Conservation (phyloP, 2,888 invertebrate genomes). For the Cylloceria caligata region DNA sequence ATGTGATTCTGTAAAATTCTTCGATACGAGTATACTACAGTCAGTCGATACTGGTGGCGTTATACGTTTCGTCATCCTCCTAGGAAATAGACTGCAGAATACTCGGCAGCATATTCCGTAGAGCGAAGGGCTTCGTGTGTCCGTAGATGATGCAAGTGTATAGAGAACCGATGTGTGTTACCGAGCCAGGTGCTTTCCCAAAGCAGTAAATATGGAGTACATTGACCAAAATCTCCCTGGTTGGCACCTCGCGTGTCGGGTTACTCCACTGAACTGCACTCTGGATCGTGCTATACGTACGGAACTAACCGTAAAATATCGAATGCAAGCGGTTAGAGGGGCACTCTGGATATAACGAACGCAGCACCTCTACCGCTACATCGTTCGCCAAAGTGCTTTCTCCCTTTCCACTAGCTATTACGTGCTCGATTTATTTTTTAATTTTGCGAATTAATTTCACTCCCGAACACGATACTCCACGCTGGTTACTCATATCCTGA, state of each 20-base stretch:
- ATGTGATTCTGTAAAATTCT: no score
- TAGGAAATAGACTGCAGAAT: slow-evolving; percentile 10
- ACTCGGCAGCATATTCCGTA: background rate
- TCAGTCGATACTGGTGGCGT: background rate
- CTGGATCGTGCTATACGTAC: slow-evolving; percentile 39
- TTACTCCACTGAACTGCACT: slow-evolving; percentile 66
- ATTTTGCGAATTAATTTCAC: slow-evolving; percentile 60
- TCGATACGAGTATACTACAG: background rate
- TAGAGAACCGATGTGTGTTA: slow-evolving; percentile 49
- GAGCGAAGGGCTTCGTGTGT: background rate
- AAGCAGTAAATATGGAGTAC: slow-evolving; percentile 63
- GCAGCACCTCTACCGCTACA: slow-evolving; percentile 51
- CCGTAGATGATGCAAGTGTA: slow-evolving; percentile 52
- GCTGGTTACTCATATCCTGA: slow-evolving; percentile 17
- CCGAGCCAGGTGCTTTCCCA: slow-evolving; percentile 42
- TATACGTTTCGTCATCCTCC: background rate
- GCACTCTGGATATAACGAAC: slow-evolving; percentile 64
- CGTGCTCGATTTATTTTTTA: slow-evolving; percentile 61
- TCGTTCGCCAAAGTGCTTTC: slow-evolving; percentile 55
- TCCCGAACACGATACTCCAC: slow-evolving; percentile 38
- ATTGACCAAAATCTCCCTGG: slow-evolving; percentile 74
- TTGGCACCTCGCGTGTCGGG: slow-evolving; percentile 78
- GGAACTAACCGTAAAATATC: slow-evolving; percentile 61
- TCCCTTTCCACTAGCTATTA: slow-evolving; percentile 31
- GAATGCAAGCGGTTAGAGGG: slow-evolving; percentile 63